Conservation (phyloP, 2,888 invertebrate genomes). For the Chirona hameri region DNA sequence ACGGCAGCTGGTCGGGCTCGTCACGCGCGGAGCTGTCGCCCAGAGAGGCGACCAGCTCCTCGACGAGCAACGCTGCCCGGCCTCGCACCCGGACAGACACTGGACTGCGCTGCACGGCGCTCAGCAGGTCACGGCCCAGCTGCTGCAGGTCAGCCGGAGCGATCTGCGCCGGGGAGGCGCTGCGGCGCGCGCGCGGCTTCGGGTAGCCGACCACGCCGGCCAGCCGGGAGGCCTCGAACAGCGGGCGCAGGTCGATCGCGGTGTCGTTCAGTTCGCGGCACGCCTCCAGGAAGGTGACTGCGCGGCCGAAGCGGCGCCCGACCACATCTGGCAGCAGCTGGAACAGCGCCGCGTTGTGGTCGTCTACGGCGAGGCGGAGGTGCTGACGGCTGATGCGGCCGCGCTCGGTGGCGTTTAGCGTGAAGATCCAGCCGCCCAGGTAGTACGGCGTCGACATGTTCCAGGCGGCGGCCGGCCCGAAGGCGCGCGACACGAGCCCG, state of each 20-base stretch:
- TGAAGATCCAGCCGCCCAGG: conserved; percentile 25
- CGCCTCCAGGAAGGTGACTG: conserved; percentile 14
- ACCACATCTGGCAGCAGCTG: background rate
- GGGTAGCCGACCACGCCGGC: conserved; percentile 13
- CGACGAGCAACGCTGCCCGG: background rate
- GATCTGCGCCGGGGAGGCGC: background rate
- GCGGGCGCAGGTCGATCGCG: background rate
- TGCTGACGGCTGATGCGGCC: background rate
- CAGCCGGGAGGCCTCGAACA: background rate
- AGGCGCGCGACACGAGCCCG: background rate
- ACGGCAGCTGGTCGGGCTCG: background rate
- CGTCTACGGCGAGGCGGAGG: background rate
- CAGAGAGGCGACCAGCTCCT: background rate
- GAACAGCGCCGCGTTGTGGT: conserved; percentile 22
- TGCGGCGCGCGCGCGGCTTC: background rate
- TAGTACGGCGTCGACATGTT: conserved; percentile 8
- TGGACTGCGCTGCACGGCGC: background rate
- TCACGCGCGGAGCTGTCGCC: background rate
- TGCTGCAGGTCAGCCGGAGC: background rate
- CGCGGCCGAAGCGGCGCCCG: background rate
- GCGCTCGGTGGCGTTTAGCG: conserved; percentile 5
- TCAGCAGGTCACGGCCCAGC: background rate
- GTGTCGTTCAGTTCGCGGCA: background rate
- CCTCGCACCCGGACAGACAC: background rate
- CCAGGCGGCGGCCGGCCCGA: conserved; percentile 1